Conservation (phyloP, 2,113 vertebrate species). For the Poecilia latipinna region DNA sequence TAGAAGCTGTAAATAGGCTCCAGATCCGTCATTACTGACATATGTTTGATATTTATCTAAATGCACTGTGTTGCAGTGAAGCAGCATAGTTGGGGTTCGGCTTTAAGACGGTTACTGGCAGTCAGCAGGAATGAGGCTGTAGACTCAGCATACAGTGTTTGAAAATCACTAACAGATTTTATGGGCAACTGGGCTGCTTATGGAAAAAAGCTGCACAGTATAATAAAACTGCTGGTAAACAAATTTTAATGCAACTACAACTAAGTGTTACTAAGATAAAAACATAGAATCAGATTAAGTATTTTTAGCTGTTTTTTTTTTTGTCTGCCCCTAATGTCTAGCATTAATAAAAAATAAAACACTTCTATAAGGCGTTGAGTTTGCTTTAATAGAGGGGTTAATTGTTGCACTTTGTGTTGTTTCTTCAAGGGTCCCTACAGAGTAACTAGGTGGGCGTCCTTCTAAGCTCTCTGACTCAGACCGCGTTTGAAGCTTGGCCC, state of each 20-base stretch:
- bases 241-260: constrained; percentile 9
- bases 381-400: neutral
- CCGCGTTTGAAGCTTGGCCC: neutral
- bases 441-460: neutral
- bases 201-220: neutral
- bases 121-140: neutral
- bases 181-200: neutral
- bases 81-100: constrained; percentile 16
- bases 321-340: neutral
- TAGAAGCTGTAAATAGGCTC: neutral
- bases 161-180: constrained; percentile 23
- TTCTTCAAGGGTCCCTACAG: neutral
- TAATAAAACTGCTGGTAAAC: neutral
- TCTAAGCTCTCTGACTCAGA: neutral
- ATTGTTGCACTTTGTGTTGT: neutral
- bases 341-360: neutral
- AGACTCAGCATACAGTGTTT: constrained; percentile 3
- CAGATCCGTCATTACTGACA: constrained; percentile 1
- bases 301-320: constrained; percentile 15
- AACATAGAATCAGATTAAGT: neutral
- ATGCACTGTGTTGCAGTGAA: neutral
- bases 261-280: constrained; percentile 19
- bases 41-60: constrained; percentile 11
- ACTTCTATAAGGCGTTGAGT: neutral
- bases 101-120: constrained; percentile 22